Evolutionary conservation across 1,140 invertebrate genomes (phyloP).

Genomic region (Bradynema listronoti): DNA sequence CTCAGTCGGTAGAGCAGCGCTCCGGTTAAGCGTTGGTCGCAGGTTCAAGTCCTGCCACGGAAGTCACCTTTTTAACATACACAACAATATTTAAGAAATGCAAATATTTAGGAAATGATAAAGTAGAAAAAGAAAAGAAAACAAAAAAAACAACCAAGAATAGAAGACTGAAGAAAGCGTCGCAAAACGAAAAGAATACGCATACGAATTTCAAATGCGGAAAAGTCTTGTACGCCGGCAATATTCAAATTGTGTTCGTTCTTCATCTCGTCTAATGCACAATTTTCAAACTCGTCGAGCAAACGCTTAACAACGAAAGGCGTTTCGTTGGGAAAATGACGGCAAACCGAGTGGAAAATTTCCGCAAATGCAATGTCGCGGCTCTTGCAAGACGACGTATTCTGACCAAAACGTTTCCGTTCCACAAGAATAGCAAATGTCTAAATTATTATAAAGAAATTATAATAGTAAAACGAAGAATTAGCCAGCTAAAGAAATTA

Average conservation of each 20-base stretch:
- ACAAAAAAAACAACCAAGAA: not conserved
- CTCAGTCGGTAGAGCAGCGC: too few species aligned
- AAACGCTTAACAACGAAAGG: not conserved
- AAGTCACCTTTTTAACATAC: too few species aligned
- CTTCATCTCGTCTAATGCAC: too few species aligned
- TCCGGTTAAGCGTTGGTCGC: too few species aligned
- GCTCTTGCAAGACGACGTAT: too few species aligned
- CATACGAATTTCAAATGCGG: not conserved
- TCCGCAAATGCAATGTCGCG: conserved; percentile 9
- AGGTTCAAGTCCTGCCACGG: too few species aligned
- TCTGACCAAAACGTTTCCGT: too few species aligned
- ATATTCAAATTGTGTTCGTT: too few species aligned
- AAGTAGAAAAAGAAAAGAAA: too few species aligned
- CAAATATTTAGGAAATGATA: too few species aligned
- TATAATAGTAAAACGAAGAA: not conserved
- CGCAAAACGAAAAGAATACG: not conserved
- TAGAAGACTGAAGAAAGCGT: not conserved
- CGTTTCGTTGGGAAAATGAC: not conserved
- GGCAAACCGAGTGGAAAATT: not conserved
- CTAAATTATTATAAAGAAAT: not conserved
- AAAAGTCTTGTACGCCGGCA: too few species aligned
- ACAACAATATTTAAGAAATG: too few species aligned
- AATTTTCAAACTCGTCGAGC: not conserved
- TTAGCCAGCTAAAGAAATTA: not conserved
- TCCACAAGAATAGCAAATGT: not conserved